phyloP scores from a whole-genome alignment of 2,797 vertebrate species.

The Phataginus tricuspis region DNA sequence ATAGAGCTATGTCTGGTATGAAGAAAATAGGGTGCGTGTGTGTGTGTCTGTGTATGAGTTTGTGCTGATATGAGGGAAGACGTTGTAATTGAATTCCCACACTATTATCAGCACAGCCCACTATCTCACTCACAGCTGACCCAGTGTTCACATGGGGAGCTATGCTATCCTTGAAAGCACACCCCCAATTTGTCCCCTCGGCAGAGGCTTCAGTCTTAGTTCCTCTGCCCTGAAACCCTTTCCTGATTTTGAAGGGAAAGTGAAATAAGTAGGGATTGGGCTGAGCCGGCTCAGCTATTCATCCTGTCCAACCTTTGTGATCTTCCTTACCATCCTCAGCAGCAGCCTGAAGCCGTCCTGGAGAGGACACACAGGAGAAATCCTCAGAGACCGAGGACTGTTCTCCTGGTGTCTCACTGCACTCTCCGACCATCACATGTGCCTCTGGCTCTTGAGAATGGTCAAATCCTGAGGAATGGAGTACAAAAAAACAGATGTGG shows the following conservation, averaged over 20 bases:
- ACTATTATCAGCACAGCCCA: too few relatives aligned
- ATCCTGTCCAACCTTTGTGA: too few relatives aligned
- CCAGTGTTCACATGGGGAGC: neutral
- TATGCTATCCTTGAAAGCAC: neutral
- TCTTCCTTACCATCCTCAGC: neutral
- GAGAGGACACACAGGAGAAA: neutral
- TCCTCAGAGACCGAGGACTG: neutral
- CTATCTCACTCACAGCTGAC: neutral
- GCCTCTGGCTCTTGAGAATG: fast-evolving
- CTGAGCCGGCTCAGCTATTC: neutral
- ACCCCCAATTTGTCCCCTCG: neutral
- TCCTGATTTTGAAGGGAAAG: neutral
- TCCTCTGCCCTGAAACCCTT: neutral
- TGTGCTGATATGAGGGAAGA: neutral
- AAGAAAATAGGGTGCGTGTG: neutral
- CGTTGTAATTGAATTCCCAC: neutral
- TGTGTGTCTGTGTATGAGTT: neutral
- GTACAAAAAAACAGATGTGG: neutral
- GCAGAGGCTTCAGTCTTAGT: neutral
- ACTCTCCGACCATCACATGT: fast-evolving
- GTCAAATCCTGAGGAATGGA: neutral
- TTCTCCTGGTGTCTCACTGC: neutral
- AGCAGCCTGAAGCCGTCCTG: fast-evolving
- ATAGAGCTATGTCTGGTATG: too few relatives aligned
- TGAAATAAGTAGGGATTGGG: neutral